phyloP scores from a whole-genome alignment of 2,113 vertebrate species.

The Tachycineta bicolor region DNA sequence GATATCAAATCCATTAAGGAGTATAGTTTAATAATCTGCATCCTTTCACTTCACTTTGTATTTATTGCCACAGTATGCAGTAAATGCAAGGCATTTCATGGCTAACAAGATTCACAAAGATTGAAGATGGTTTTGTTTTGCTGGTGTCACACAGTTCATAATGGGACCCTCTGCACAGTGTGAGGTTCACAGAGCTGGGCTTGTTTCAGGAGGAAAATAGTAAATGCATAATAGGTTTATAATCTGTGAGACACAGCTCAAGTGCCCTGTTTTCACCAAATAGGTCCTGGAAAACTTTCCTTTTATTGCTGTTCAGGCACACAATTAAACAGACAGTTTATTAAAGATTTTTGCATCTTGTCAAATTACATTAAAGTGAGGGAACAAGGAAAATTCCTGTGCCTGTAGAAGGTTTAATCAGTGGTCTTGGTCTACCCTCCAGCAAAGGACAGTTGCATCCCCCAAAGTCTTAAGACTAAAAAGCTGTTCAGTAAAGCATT shows the following conservation, averaged over 20 bases:
- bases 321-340: neutral
- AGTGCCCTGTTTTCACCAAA: neutral
- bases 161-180: neutral
- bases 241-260: constrained; percentile 14
- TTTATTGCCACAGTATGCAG: constrained; percentile 42
- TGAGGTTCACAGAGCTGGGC: neutral
- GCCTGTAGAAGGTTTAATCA: neutral
- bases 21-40: constrained; percentile 34
- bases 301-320: neutral
- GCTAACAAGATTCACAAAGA: constrained; percentile 33
- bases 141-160: constrained; percentile 50
- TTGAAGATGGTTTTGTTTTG: constrained; percentile 31
- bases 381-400: neutral
- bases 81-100: constrained; percentile 27
- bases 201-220: neutral
- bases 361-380: neutral
- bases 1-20: constrained; percentile 47
- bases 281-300: neutral
- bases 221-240: constrained; percentile 18
- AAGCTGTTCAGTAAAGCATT: neutral
- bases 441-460: neutral
- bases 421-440: neutral
- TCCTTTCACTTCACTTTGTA: constrained; percentile 33
- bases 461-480: neutral
- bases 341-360: neutral